Evolutionary conservation across 2,113 vertebrate genomes (phyloP), one percentile per base, ranked within the genome.

Genomic region (Puntigrus tetrazona): DNA sequence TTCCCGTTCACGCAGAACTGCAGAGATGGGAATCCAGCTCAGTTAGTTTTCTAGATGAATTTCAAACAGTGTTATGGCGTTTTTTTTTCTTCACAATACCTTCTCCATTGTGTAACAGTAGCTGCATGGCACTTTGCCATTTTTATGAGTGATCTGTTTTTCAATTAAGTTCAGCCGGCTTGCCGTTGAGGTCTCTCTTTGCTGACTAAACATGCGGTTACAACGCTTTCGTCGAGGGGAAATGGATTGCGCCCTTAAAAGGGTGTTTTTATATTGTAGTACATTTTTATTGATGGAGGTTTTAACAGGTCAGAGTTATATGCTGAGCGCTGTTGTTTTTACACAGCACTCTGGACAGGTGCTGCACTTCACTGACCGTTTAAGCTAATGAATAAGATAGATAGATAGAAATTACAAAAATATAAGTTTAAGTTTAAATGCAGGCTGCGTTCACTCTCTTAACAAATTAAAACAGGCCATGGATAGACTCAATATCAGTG

Each of bases 1-100:
- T 82, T 86, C 59, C 79, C 38, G 72, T 61, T 82, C 79, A 70
- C 73, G 36, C 20, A 69, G 79, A 70, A 69, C 31, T 22, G 65
- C 63, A 3, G 14, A 67, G 7, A 69, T 20, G 72, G 65, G 65
- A 47, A 41, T n/a, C 55, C 34, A 27, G 25, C 67, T 38, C 3
- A 36, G 67, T 31, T 65, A 67, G 81, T 47, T 82, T 59, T 82
- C 11, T 52, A 57, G 45, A 10, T n/a, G 45, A 63, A 47, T 57
- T 43, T 63, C 34, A 72, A 41, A 72, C 69, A 72, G 22, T 73
- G 6, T 70, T 70, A 41, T 5, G 0, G 36, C 3, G 22, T 9
- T 38, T n/a, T 13, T 59, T 52, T 52, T 50, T 63, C 31, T 34
- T 0, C 61, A 70, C 22, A n/a, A 70, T 70, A 41, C 36, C 67